Percentiles rank a stretch among this genome's conserved stretches.
phyloP scores from a whole-genome alignment of 2,888 invertebrate genomes.

The Pyrocoelia pectoralis region DNA sequence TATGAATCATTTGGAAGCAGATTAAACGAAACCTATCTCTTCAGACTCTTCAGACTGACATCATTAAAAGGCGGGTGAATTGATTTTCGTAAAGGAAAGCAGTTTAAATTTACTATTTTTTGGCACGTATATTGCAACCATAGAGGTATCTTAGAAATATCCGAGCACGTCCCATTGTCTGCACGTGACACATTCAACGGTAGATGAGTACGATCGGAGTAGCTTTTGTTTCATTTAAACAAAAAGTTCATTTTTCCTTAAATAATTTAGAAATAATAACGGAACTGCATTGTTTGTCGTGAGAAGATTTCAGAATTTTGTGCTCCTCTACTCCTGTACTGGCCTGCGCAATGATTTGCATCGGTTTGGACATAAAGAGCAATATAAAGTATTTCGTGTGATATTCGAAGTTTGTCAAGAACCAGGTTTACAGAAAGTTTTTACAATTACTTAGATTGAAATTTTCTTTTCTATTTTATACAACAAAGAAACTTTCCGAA shows the following conservation, averaged over 20 bases:
- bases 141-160: slow-evolving; percentile 21
- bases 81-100: not conserved
- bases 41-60: too few species aligned
- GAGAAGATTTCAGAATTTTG: not conserved
- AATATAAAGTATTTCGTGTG: not conserved
- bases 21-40: too few species aligned
- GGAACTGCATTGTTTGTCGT: not conserved
- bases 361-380: not conserved
- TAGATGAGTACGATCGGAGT: slow-evolving; percentile 22
- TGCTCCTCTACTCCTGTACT: too few species aligned
- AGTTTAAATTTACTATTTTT: slow-evolving; percentile 9
- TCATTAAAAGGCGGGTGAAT: not conserved
- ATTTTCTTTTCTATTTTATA: slow-evolving; percentile 4
- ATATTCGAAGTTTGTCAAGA: not conserved
- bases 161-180: slow-evolving; percentile 25
- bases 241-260: not conserved
- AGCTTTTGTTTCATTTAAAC: slow-evolving; percentile 14
- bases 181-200: slow-evolving; percentile 26
- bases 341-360: not conserved
- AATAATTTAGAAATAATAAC: slow-evolving; percentile 6
- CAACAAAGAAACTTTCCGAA: not conserved
- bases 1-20: too few species aligned
- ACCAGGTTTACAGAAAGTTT: slow-evolving; percentile 1
- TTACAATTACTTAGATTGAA: slow-evolving; percentile 12
- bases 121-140: slow-evolving; percentile 16